Evolutionary conservation across 2,797 vertebrate genomes (phyloP).

Genomic region (Anisognathus igniventris): DNA sequence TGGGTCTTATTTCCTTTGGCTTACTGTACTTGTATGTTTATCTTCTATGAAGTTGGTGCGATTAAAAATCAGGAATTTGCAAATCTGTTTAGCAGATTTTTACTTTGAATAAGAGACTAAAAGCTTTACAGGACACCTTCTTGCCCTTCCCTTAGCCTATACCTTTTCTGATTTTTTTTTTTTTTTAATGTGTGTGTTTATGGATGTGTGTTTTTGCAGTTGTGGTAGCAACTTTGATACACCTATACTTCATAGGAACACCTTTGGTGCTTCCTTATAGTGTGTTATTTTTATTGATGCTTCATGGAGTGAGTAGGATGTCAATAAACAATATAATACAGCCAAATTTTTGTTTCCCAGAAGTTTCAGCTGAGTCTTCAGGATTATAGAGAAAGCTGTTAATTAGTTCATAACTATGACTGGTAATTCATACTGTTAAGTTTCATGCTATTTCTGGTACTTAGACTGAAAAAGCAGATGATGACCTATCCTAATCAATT

Average conservation of each 20-base stretch:
- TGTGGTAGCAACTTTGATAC: background rate
- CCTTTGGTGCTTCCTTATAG: background rate
- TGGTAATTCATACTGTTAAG: background rate
- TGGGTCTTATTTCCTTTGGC: background rate
- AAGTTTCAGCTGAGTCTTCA: background rate
- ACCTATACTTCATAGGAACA: background rate
- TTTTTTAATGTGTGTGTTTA: background rate
- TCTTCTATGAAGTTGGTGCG: background rate
- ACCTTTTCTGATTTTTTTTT: background rate
- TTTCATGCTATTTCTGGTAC: background rate
- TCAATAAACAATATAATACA: background rate
- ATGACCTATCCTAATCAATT: background rate
- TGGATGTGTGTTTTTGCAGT: background rate
- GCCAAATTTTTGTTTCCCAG: background rate
- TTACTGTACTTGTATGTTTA: background rate
- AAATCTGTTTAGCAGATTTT: background rate
- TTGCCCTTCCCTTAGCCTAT: background rate
- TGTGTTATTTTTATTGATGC: background rate
- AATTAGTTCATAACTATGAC: background rate
- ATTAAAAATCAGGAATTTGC: background rate
- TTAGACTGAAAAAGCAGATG: background rate
- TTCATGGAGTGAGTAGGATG: background rate
- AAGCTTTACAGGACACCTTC: background rate
- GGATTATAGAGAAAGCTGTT: background rate
- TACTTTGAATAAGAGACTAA: background rate